Base-by-base conservation (phyloP, 2,888 invertebrate species). In the Cyrtodaria siliqua region DNA sequence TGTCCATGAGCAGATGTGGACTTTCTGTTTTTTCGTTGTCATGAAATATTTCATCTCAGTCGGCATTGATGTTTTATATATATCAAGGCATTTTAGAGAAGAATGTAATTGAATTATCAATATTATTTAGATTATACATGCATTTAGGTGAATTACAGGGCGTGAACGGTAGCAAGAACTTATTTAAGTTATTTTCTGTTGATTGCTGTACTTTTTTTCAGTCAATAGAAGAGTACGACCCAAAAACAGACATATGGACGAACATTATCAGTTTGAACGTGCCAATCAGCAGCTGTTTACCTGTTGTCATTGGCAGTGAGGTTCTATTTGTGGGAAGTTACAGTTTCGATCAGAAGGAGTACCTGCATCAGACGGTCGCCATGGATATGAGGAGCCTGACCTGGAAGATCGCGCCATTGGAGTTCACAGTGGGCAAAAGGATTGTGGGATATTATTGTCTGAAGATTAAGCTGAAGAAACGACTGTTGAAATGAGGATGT, bases 371-470 rank as follows among this genome's bases (percentile, higher is more conserved):
- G 27, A 33, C 55, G 8, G 64, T 64, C 23, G n/a, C 20, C 12
- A 1, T 64, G 1, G 27, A 64, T 40, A 23, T 44, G 26, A 16
- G 27, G 27, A 52, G 44, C 18, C n/a, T 27, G 12, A 12, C 12
- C 3, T 64, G 53, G 55, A 55, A 27, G 14, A 20, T 53, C 42
- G 42, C 55, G n/a, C n/a, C 38, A n/a, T 1, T 55, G 16, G 42
- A 27, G 4, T 50, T 42, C 6, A 23, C 8, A 2, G 20, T n/a
- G 42, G 12, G n/a, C n/a, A 64, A 64, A 26, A 55, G 42, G 26
- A n/a, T 64, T 12, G 64, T 64, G n/a, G 64, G 55, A n/a, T 64
- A 44, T 55, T 24, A 9, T 3, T 64, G 64, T 20, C 24, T 64
- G 2, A 64, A 33, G 24, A 9, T 64, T 24, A 55, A 55, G 27